phyloP scores from a whole-genome alignment of 2,113 vertebrate genomes.

The Apeltes quadracus region DNA sequence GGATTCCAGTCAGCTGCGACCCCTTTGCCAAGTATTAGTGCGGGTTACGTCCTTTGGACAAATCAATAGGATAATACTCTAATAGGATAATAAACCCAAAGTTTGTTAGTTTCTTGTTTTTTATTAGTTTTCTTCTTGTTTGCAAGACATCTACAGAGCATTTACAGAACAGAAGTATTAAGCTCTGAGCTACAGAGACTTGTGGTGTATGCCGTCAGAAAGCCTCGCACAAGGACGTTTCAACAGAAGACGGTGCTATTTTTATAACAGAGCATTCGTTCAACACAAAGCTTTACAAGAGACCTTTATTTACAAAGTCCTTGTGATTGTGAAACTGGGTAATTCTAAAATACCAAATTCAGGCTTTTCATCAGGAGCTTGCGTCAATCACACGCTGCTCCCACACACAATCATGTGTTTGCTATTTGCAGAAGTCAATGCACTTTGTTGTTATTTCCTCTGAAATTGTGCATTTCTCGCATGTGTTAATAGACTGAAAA shows the following conservation, averaged over 20 bases:
- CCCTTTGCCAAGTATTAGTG: constrained; percentile 46
- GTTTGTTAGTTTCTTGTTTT: constrained; percentile 32
- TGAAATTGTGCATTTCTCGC: background rate
- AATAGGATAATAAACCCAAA: constrained; percentile 18
- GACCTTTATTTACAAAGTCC: constrained; percentile 37
- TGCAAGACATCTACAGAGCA: constrained; percentile 1
- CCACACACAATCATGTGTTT: constrained; percentile 5
- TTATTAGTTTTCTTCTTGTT: constrained; percentile 3
- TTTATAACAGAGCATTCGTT: constrained; percentile 27
- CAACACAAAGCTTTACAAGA: constrained; percentile 25
- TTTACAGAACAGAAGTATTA: constrained; percentile 20
- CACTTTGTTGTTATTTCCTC: constrained; percentile 12
- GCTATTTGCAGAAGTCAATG: constrained; percentile 29
- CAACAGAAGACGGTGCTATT: constrained; percentile 57
- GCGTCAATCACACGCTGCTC: constrained; percentile 11
- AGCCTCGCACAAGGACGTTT: constrained; percentile 31
- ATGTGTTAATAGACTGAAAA: background rate
- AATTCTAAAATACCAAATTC: constrained; percentile 32
- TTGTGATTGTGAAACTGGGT: constrained; percentile 8
- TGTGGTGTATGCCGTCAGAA: background rate
- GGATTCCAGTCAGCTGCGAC: constrained; percentile 64
- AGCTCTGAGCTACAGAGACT: constrained; percentile 5
- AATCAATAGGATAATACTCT: constrained; percentile 50
- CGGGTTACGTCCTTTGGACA: constrained; percentile 28
- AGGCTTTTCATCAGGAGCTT: constrained; percentile 33